Evolutionary conservation across 2,888 invertebrate genomes (phyloP), one percentile per base, ranked within the genome.

Genomic region (Hybos culiciformis): DNA sequence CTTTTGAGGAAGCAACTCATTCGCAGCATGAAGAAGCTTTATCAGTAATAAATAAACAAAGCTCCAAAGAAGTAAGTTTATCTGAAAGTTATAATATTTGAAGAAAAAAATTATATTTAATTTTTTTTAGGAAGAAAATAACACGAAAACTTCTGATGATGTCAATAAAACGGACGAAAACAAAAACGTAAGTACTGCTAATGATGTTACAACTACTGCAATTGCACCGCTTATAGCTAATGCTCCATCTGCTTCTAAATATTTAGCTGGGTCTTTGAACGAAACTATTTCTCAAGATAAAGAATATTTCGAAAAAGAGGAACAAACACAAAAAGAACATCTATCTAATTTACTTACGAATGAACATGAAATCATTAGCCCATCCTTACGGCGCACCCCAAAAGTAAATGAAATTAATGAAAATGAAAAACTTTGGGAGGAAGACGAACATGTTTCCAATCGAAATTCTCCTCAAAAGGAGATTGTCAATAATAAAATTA

Each of bases 1-100:
- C 63, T 3, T 67, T 66, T 38, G 67, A 67, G 51, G 62, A 66
- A 36, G 67, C 67, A 5, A 60, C 60, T 2, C 48, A 55, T 15
- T 56, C 53, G 29, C 60, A 67, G 47, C 60, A 66, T 47, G 50
- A 60, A 37, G 53, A 59, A 46, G 64, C 58, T n/a, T 52, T 59
- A 15, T 48, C 49, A 19, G 45, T 51, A 3, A 42, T 66, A n/a
- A 46, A 55, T 12, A 52, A 56, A 19, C 59, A 61, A 40, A 50
- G 47, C 40, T 51, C 58, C 40, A 56, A 53, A 45, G 53, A 46
- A 11, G 42, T 50, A 57, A 61, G 62, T 49, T 61, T 59, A 21
- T 39, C 15, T 50, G 31, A 2, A 20, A 38, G 18, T n/a, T n/a
- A n/a, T n/a, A n/a, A n/a, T n/a, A n/a, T 40, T 39, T 6, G 11